Percentiles rank a stretch among this genome's conserved stretches.
Evolutionary conservation across 1,140 invertebrate species (phyloP).

Genomic region (Drosophila persimilis): DNA sequence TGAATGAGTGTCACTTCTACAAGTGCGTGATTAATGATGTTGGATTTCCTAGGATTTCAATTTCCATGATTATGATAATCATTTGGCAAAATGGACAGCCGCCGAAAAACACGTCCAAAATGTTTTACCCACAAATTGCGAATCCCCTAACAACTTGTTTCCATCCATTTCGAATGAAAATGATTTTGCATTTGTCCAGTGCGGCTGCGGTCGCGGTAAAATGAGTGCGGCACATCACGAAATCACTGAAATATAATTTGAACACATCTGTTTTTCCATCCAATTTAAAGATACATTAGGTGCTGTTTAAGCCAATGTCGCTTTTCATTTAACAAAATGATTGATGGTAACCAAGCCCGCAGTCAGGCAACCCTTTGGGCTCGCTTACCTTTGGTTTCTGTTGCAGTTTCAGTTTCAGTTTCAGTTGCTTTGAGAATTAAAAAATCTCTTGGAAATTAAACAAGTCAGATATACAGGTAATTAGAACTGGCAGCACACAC

Average conservation of each 20-base stretch:
- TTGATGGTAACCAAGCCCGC: not conserved
- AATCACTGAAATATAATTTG: conserved; percentile 1
- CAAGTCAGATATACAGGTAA: conserved; percentile 46
- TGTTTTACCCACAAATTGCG: conserved; percentile 3
- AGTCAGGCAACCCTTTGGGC: conserved; percentile 13
- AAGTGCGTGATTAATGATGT: conserved; percentile 62
- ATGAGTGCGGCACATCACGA: not conserved
- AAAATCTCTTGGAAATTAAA: conserved; percentile 60
- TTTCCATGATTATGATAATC: conserved; percentile 40
- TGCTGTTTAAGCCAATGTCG: conserved; percentile 19
- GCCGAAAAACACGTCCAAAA: conserved; percentile 4
- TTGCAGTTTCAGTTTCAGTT: conserved; percentile 20
- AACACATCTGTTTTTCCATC: not conserved
- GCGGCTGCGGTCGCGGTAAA: conserved; percentile 41
- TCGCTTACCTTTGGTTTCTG: conserved; percentile 34
- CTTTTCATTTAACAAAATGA: conserved; percentile 23
- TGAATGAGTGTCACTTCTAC: conserved; percentile 54
- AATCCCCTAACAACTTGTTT: too few species aligned
- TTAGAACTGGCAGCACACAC: conserved; percentile 55
- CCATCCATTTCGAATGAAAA: too few species aligned
- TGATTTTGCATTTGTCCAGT: conserved; percentile 18
- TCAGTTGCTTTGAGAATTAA: conserved; percentile 41
- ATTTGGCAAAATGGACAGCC: conserved; percentile 25
- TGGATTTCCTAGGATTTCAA: conserved; percentile 1
- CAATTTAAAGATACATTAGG: too few species aligned